Base-by-base conservation (phyloP, 53 echinoderm and acorn worm species). In the Luidia sarsii region DNA sequence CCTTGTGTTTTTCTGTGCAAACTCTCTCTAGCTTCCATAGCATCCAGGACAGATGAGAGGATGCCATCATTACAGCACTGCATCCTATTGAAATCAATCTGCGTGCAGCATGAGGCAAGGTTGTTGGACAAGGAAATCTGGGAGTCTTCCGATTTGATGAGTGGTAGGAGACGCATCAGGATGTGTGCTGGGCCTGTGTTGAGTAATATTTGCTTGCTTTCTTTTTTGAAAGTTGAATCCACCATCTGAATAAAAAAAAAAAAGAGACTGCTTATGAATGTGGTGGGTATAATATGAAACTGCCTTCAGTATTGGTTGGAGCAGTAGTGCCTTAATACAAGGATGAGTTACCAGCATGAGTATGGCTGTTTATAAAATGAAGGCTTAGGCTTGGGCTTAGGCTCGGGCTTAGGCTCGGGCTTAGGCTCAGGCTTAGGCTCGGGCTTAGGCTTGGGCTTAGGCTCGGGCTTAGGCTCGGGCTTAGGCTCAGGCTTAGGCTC, bases 1-100 rank as follows among this genome's bases (percentile, higher is more conserved):
- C 99, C 99, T 91, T 91, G 91, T 50, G 94, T 91, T 71, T 99
- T 91, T 7, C 87, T 82, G 38, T 90, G 86, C 30, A 99, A 70
- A 41, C 87, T 86, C 45, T 99, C 91, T 48, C 87, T 68, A 45
- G 74, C 39, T 62, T 91, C 91, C 84, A 99, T 59, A 13, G 91
- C 90, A 24, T 89, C 89, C 28, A 99, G 57, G 68, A 94, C 75
- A 27, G 86, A 85, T 0, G 91, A 86, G 19, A 94, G 83, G 35
- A 99, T 89, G 14, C 89, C 87, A 54, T 91, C 89, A 57, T 91
- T 91, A 69, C 99, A 99, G 74, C 99, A 93, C 80, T 91, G 89
- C 94, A 99, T 91, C 39, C 94, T 79, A 64, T 94, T 99, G 80
- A 94, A 94, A 50, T 89, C 89, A 37, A 52, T 83, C 57, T 64